These are phyloP conservation scores for Bothrops jararaca DNA, from an alignment of 2,113 vertebrate species.

Conservation along the genomic window DNA sequence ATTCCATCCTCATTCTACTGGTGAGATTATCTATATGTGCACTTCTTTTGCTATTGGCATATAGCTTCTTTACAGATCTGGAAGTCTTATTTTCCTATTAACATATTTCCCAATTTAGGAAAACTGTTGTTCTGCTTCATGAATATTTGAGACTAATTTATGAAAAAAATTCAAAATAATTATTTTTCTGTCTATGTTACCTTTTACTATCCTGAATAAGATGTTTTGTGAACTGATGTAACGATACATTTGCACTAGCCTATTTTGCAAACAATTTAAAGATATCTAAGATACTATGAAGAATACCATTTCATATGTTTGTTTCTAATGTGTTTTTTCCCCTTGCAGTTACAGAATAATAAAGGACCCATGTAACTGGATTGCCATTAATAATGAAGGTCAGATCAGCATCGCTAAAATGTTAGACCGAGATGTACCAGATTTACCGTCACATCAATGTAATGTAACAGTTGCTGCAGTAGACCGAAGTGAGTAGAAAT, in stretches of 20 bases:
- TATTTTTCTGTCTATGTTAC: neutral
- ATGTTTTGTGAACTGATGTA: neutral
- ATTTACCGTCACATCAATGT: slow-evolving; percentile 72
- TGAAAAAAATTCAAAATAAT: neutral
- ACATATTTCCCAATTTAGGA: neutral
- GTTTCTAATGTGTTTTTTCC: slow-evolving; percentile 21
- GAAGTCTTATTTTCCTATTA: neutral
- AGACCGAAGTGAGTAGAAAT: slow-evolving; percentile 70
- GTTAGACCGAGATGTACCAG: slow-evolving; percentile 79
- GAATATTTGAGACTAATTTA: neutral
- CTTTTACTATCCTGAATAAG: neutral
- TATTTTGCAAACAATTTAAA: neutral
- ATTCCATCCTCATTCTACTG: neutral
- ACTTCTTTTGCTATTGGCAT: neutral
- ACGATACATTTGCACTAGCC: neutral
- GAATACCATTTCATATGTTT: neutral
- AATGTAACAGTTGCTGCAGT: slow-evolving; percentile 71
- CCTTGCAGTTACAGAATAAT: slow-evolving; percentile 78
- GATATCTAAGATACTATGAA: neutral
- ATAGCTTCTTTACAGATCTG: neutral
- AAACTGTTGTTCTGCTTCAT: neutral
- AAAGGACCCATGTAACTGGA: slow-evolving; percentile 77
- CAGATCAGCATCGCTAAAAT: slow-evolving; percentile 76
- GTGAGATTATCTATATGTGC: neutral
- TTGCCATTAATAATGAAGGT: slow-evolving; percentile 75